A percentile compares a stretch with the other conserved stretches of the same genome.
phyloP scores from a whole-genome alignment of 2,113 vertebrate genomes.

The Circaetus gallicus region DNA sequence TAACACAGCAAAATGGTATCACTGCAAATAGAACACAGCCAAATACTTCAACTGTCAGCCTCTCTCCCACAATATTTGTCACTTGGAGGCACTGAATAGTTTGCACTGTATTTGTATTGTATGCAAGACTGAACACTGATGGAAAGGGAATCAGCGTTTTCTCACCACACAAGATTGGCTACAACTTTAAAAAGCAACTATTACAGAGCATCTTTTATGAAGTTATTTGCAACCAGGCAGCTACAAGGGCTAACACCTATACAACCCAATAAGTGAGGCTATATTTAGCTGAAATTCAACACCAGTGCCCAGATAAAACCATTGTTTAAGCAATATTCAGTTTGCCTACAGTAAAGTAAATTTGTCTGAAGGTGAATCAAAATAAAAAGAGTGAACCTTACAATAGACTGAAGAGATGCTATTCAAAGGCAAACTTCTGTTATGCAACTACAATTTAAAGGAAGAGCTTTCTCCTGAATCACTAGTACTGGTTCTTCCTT shows the following conservation, averaged over 20 bases:
- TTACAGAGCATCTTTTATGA: not conserved
- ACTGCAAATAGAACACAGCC: not conserved
- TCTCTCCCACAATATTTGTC: not conserved
- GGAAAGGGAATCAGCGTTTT: not conserved
- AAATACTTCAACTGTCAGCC: not conserved
- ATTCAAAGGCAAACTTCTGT: not conserved
- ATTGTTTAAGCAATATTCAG: not conserved
- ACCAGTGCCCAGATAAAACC: not conserved
- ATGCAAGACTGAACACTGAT: not conserved
- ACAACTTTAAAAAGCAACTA: not conserved
- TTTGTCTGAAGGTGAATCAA: not conserved
- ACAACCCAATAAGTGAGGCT: not conserved
- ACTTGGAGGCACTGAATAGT: not conserved
- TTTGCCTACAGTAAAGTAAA: not conserved
- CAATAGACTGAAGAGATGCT: not conserved
- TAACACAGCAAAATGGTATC: not conserved
- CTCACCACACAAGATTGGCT: not conserved
- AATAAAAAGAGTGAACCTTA: not conserved
- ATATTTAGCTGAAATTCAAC: not conserved
- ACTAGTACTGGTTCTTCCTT: not conserved
- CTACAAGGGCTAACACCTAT: not conserved
- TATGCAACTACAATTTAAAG: not conserved
- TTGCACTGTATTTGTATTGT: not conserved
- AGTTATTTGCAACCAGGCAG: not conserved
- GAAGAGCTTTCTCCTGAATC: not conserved